Percentiles rank a stretch among this genome's conserved stretches.
Conservation (phyloP, 2,797 vertebrate genomes). For the Choloepus didactylus region DNA sequence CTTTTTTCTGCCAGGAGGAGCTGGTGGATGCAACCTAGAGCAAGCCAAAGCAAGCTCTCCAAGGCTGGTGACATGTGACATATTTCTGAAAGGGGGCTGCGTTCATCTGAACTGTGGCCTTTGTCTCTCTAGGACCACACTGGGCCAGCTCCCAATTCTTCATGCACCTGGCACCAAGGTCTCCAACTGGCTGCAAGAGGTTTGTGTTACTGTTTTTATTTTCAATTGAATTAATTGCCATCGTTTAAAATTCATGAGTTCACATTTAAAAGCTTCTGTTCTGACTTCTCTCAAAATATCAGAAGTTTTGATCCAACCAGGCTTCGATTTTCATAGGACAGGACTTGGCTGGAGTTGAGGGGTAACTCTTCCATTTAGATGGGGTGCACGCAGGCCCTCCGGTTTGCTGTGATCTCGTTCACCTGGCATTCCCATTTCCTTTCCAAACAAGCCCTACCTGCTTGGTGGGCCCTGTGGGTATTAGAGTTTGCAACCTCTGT, state of each 20-base stretch:
- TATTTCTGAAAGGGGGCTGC: not conserved
- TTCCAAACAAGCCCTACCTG: not conserved
- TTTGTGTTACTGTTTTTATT: not conserved
- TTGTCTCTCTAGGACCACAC: not conserved
- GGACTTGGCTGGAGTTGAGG: not conserved
- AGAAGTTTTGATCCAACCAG: not conserved
- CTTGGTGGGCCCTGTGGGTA: not conserved
- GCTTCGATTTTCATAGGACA: not conserved
- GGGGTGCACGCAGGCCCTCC: not conserved
- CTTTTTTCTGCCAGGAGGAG: not conserved
- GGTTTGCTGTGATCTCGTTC: not conserved
- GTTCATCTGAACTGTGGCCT: not conserved
- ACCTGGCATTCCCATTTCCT: not conserved
- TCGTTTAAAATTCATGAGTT: slow-evolving; percentile 42
- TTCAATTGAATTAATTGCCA: not conserved
- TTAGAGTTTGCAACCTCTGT: not conserved
- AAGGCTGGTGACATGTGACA: not conserved
- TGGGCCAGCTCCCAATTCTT: not conserved
- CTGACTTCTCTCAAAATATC: slow-evolving; percentile 13
- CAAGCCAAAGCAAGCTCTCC: not conserved
- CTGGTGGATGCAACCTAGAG: not conserved
- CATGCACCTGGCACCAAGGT: not conserved
- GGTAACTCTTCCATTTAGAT: not conserved
- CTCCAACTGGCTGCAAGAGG: not conserved
- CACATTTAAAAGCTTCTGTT: not conserved